These are phyloP conservation scores for Nannobrachium achirus DNA, from an alignment of 2,113 vertebrate species.

Conservation along the genomic window DNA sequence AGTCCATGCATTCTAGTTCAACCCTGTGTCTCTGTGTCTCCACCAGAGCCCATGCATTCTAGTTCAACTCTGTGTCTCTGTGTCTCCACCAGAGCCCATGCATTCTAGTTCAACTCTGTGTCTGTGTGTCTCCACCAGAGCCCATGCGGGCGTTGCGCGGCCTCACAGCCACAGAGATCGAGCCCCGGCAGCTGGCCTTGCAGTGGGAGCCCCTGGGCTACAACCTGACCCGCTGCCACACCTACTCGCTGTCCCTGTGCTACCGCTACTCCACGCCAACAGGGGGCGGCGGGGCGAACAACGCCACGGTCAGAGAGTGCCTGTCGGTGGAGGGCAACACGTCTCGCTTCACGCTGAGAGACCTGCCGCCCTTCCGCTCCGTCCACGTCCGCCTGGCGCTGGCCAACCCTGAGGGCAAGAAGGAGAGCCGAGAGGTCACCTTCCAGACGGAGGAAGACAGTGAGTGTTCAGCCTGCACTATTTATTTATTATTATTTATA, in stretches of 20 bases:
- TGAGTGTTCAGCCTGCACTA: constrained; percentile 73
- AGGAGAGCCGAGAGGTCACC: constrained; percentile 90
- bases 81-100: background rate
- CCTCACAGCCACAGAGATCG: constrained; percentile 89
- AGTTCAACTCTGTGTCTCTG: background rate
- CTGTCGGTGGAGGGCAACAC: constrained; percentile 85
- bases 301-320: constrained; percentile 90
- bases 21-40: no score
- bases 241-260: constrained; percentile 89
- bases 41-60: no score
- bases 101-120: no score
- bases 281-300: constrained; percentile 78
- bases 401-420: constrained; percentile 91
- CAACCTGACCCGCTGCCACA: constrained; percentile 96
- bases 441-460: constrained; percentile 97
- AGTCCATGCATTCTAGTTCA: no score
- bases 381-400: constrained; percentile 87
- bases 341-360: constrained; percentile 87
- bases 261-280: constrained; percentile 85
- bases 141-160: constrained; percentile 93
- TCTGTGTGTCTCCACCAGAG: constrained; percentile 72
- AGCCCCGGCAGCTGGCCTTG: constrained; percentile 88
- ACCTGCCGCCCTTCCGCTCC: constrained; percentile 88
- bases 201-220: constrained; percentile 96
- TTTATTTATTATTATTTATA: no score